Conservation (phyloP, 2,113 vertebrate species). For the Aix galericulata region DNA sequence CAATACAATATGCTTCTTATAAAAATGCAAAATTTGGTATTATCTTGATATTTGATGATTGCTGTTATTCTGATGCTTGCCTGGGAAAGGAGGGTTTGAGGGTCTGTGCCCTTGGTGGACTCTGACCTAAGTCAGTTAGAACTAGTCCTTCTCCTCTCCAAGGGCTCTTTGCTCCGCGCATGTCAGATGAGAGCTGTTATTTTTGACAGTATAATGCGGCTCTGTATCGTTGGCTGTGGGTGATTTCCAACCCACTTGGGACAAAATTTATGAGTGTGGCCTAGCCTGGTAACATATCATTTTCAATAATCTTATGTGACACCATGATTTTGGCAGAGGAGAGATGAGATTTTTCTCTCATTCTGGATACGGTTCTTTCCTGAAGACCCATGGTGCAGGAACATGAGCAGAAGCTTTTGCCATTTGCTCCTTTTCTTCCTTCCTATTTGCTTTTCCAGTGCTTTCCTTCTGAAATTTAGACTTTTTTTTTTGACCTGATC, state of each 20-base stretch:
- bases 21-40: constrained; percentile 40
- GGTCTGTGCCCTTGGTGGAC: background rate
- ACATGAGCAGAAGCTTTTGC: background rate
- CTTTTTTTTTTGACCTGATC: background rate
- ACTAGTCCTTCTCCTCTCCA: background rate
- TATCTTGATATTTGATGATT: constrained; percentile 36
- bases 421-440: background rate
- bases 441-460: background rate
- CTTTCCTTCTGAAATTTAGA: background rate
- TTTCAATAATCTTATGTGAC: background rate
- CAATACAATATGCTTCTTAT: background rate
- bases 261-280: background rate
- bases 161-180: background rate
- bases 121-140: background rate
- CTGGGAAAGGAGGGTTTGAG: background rate
- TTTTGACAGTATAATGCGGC: background rate
- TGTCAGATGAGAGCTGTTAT: background rate
- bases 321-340: background rate
- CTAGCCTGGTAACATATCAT: background rate
- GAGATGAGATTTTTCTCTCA: background rate
- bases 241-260: background rate
- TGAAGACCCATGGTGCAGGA: background rate
- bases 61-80: background rate
- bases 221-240: background rate
- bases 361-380: background rate